These are phyloP conservation scores for Scaptodrosophila lebanonensis DNA, from an alignment of 1,140 invertebrate genomes.

Conservation along the genomic window DNA sequence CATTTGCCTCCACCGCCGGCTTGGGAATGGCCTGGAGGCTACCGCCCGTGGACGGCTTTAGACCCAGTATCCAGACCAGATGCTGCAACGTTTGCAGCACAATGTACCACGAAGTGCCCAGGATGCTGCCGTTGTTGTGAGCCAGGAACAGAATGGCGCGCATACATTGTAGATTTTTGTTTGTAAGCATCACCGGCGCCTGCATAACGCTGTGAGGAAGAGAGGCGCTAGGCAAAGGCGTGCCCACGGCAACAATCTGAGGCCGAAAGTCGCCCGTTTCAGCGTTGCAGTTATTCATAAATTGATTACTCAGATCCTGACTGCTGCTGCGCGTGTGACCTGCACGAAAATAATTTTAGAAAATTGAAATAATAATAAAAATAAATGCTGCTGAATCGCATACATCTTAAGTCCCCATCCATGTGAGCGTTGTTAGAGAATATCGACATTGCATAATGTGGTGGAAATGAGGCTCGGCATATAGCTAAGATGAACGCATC, in stretches of 20 bases:
- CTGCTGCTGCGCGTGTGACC: constrained; percentile 75
- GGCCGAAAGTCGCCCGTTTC: constrained; percentile 83
- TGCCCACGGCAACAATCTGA: constrained; percentile 96
- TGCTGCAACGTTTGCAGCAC: constrained; percentile 97
- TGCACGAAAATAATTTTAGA: constrained; percentile 18
- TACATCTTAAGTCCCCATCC: constrained; percentile 72
- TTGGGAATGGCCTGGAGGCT: constrained; percentile 85
- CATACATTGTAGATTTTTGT: constrained; percentile 98
- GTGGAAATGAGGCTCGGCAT: constrained; percentile 95
- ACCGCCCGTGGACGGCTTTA: constrained; percentile 95
- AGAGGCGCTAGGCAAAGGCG: constrained; percentile 90
- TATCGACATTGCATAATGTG: constrained; percentile 94
- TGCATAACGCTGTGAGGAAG: constrained; percentile 85
- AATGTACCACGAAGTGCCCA: constrained; percentile 96
- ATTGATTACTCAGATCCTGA: constrained; percentile 79
- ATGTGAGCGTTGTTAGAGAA: constrained; percentile 78
- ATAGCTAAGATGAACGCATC: constrained; percentile 96
- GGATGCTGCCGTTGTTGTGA: constrained; percentile 93
- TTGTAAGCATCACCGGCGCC: constrained; percentile 98
- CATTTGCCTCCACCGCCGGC: constrained; percentile 87
- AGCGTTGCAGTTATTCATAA: constrained; percentile 79
- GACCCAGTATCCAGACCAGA: constrained; percentile 97
- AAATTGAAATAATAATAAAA: not conserved
- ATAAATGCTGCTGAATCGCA: not conserved
- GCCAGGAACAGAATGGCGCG: constrained; percentile 91